Conservation (phyloP, 2,113 vertebrate species). For the Platysternon megacephalum region DNA sequence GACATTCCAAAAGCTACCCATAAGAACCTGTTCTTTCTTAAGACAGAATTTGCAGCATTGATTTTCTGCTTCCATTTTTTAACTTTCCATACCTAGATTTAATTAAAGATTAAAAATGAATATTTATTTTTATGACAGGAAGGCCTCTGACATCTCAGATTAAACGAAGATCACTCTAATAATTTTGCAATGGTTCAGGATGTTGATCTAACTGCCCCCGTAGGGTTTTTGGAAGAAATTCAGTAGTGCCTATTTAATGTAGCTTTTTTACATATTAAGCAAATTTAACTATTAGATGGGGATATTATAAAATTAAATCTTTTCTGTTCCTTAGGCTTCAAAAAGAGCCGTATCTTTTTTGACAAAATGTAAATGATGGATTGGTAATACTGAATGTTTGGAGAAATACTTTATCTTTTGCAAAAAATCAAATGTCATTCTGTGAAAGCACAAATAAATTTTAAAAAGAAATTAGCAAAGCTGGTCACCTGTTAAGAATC, state of each 20-base stretch:
- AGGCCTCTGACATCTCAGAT: neutral
- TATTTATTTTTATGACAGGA: neutral
- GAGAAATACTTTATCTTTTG: neutral
- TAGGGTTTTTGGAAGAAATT: neutral
- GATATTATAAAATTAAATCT: neutral
- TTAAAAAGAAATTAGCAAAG: neutral
- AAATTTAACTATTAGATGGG: neutral
- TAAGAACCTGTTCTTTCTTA: neutral
- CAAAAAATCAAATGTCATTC: neutral
- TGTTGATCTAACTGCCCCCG: neutral
- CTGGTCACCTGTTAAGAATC: neutral
- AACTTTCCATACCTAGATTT: neutral
- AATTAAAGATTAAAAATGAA: neutral
- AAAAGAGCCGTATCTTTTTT: neutral
- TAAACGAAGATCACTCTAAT: neutral
- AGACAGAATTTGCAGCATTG: neutral
- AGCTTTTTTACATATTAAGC: neutral
- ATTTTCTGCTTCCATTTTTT: neutral
- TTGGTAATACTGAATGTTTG: neutral
- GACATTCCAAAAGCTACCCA: neutral
- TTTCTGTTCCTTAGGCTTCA: neutral
- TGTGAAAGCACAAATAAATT: neutral
- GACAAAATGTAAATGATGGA: neutral
- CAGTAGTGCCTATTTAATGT: neutral
- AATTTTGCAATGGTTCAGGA: neutral